Percentiles rank a stretch among this genome's conserved stretches.
Evolutionary conservation across 2,113 vertebrate genomes (phyloP).

Genomic region (Leucosticte australis): DNA sequence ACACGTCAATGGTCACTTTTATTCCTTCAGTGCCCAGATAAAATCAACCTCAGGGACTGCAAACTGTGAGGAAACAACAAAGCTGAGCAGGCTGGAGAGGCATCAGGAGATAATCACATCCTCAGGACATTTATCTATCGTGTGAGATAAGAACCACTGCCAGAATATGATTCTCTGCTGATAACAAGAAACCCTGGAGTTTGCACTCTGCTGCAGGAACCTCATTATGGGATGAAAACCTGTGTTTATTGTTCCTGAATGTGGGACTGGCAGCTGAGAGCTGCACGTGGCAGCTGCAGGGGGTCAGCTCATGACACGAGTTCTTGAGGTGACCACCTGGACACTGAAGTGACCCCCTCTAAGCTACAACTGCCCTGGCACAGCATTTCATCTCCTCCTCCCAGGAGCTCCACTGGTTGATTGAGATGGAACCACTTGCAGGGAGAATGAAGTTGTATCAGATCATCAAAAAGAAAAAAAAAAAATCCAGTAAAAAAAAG

Average conservation of each 20-base stretch:
- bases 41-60: constrained; percentile 28
- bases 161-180: constrained; percentile 41
- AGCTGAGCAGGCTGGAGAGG: not conserved
- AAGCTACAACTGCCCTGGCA: not conserved
- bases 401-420: not conserved
- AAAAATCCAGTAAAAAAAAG: not conserved
- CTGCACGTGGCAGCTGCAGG: not conserved
- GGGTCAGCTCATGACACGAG: fast-evolving
- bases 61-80: constrained; percentile 17
- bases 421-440: not conserved
- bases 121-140: constrained; percentile 9
- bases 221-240: constrained; percentile 15
- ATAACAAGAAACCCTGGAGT: constrained; percentile 55
- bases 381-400: not conserved
- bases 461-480: not conserved
- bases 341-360: not conserved
- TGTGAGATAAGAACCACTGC: not conserved
- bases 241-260: constrained; percentile 1
- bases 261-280: not conserved
- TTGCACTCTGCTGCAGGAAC: constrained; percentile 26
- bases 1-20: constrained; percentile 29
- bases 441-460: not conserved
- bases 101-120: constrained; percentile 62
- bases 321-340: not conserved
- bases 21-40: not conserved